phyloP scores from a whole-genome alignment of 2,888 invertebrate species.

The Cephus nigrinus region DNA sequence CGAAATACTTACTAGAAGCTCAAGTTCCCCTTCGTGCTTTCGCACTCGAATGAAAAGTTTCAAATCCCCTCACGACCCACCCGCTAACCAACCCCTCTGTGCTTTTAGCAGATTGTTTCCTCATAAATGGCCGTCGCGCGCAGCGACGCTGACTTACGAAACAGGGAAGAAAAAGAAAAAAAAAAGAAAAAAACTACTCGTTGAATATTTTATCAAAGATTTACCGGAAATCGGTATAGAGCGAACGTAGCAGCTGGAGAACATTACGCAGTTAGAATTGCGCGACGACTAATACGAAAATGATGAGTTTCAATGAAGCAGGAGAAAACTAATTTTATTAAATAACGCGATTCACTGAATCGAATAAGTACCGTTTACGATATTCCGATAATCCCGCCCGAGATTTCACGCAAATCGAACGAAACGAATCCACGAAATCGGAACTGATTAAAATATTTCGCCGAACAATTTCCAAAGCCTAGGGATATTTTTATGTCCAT shows the following conservation, averaged over 20 bases:
- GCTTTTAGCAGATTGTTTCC: background rate
- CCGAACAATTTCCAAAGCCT: background rate
- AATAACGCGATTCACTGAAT: background rate
- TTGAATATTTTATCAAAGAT: background rate
- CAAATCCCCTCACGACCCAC: background rate
- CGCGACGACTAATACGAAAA: background rate
- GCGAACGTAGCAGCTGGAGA: background rate
- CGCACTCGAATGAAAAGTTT: background rate
- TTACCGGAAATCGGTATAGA: background rate
- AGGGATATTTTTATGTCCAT: too few species aligned
- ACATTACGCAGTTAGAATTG: background rate
- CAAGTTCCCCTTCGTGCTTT: background rate
- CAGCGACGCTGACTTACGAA: background rate
- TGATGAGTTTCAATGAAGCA: background rate
- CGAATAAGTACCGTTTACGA: background rate
- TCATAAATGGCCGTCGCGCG: background rate
- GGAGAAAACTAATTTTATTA: background rate
- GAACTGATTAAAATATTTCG: background rate
- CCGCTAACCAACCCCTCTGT: background rate
- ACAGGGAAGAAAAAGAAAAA: background rate
- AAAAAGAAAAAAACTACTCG: background rate
- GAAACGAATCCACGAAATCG: background rate
- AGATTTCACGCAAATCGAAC: background rate
- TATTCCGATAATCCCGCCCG: background rate
- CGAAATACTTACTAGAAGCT: background rate